Evolutionary conservation across 2,888 invertebrate genomes (phyloP).

Genomic region (Cinara cedri): DNA sequence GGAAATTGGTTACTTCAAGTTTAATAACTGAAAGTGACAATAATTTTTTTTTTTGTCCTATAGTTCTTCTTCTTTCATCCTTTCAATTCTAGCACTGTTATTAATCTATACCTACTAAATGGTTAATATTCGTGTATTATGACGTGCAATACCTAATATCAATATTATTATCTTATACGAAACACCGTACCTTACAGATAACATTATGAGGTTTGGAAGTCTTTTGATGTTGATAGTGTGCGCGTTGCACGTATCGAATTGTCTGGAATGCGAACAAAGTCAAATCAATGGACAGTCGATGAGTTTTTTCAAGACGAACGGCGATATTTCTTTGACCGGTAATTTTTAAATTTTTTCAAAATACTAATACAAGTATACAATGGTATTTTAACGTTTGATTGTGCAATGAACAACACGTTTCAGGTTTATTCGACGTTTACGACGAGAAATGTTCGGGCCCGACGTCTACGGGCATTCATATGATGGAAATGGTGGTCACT

Average conservation of each 20-base stretch:
- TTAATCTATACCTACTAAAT: too few species aligned
- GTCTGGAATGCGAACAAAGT: constrained; percentile 35
- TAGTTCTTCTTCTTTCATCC: too few species aligned
- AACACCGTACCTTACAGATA: neutral
- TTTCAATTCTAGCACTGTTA: too few species aligned
- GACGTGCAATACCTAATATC: too few species aligned
- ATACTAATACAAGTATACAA: neutral
- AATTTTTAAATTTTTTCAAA: neutral
- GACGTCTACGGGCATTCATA: constrained; percentile 62
- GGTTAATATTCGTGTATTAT: too few species aligned
- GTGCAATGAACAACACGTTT: neutral
- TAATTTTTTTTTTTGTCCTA: too few species aligned
- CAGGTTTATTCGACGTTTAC: constrained; percentile 46
- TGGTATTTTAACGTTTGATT: too few species aligned
- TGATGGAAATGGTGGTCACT: constrained; percentile 63
- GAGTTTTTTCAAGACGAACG: constrained; percentile 34
- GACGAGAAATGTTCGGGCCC: constrained; percentile 64
- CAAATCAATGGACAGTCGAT: constrained; percentile 46
- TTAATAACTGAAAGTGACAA: too few species aligned
- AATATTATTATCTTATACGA: too few species aligned
- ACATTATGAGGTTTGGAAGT: constrained; percentile 11
- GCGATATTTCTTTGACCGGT: constrained; percentile 39
- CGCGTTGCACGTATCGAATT: neutral
- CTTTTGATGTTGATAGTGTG: constrained; percentile 8
- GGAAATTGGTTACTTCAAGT: too few species aligned